Percentiles rank a stretch among this genome's conserved stretches.
These are phyloP conservation scores for Chloropsis cyanopogon DNA, from an alignment of 2,113 vertebrate genomes.

Conservation along the genomic window DNA sequence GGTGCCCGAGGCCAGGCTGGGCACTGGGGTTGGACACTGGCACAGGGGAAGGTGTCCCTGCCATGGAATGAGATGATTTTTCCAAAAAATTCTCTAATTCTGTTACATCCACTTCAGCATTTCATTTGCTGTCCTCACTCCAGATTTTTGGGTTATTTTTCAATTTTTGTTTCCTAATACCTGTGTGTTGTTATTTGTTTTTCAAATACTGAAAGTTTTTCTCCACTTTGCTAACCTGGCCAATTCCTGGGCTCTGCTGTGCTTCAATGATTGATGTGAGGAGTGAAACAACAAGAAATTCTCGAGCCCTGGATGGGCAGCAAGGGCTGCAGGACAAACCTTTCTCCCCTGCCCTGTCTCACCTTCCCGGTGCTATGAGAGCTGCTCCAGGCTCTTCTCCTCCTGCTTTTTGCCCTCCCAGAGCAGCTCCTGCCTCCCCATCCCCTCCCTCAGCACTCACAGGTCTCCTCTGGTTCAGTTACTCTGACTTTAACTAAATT, in stretches of 20 bases:
- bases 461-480: rapidly evolving
- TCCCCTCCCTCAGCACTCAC: neutral
- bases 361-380: neutral
- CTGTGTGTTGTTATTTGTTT: neutral
- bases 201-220: neutral
- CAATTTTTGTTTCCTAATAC: neutral
- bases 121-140: neutral
- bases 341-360: neutral
- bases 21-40: neutral
- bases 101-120: rapidly evolving
- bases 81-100: neutral
- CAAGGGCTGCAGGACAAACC: neutral
- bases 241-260: neutral
- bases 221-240: neutral
- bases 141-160: too few relatives aligned
- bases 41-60: neutral
- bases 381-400: neutral
- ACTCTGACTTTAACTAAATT: neutral
- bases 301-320: neutral
- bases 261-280: neutral
- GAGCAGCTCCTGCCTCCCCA: neutral
- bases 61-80: neutral
- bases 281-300: neutral
- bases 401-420: neutral
- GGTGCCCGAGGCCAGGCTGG: neutral